A percentile compares a stretch with the other conserved stretches of the same genome.
phyloP scores from a whole-genome alignment of 1,140 invertebrate species.

The Scaptomyza pallida region DNA sequence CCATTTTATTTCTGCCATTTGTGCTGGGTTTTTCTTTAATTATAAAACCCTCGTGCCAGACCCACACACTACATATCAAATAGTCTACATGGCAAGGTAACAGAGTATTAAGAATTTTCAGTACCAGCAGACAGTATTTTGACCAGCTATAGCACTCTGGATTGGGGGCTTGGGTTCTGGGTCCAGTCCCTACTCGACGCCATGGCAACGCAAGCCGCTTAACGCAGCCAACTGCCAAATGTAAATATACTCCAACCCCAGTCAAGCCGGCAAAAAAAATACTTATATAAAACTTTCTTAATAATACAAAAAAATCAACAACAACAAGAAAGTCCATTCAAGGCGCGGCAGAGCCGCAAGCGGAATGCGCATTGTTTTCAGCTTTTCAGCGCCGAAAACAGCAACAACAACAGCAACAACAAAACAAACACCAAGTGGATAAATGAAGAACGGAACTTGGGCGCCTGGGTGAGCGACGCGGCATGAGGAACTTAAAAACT shows the following conservation, averaged over 20 bases:
- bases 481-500: constrained; percentile 74
- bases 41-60: constrained; percentile 50
- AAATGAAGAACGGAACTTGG: constrained; percentile 36
- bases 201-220: constrained; percentile 76
- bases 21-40: constrained; percentile 66
- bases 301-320: constrained; percentile 65
- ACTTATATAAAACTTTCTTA: constrained; percentile 78
- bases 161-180: background rate
- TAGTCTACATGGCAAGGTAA: constrained; percentile 77
- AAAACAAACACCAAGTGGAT: background rate
- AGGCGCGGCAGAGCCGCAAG: constrained; percentile 77
- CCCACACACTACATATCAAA: constrained; percentile 60
- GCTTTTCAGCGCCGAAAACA: constrained; percentile 77
- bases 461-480: constrained; percentile 18
- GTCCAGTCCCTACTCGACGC: constrained; percentile 26
- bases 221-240: constrained; percentile 79
- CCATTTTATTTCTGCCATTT: constrained; percentile 67
- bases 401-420: constrained; percentile 50
- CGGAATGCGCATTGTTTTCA: constrained; percentile 79
- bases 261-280: constrained; percentile 64
- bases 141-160: constrained; percentile 41
- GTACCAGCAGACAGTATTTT: constrained; percentile 63
- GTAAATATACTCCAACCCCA: constrained; percentile 76
- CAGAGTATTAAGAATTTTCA: constrained; percentile 79
- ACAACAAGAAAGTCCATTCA: constrained; percentile 52